Conservation (phyloP, 2,888 invertebrate species). For the Platypus cylindrus region DNA sequence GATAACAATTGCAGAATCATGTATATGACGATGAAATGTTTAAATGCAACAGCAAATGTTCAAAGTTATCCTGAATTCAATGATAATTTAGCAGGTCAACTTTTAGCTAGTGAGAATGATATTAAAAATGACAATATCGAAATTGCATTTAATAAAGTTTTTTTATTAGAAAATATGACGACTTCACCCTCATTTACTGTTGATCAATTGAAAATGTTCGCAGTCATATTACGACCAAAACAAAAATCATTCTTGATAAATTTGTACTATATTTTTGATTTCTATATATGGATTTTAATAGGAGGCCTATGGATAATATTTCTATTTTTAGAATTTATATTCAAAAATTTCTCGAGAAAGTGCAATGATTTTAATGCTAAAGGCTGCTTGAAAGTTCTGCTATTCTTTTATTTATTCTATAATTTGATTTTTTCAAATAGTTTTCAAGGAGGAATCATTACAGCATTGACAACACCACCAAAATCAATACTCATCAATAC, state of each 20-base stretch:
- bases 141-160: slow-evolving; percentile 6
- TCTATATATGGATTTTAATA: slow-evolving; percentile 7
- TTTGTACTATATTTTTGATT: slow-evolving; percentile 7
- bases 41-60: slow-evolving; percentile 5
- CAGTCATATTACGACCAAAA: slow-evolving; percentile 7
- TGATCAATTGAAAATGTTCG: slow-evolving; percentile 2
- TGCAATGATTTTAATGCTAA: too few species aligned
- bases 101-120: not conserved
- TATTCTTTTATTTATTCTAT: too few species aligned
- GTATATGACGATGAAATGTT: slow-evolving; percentile 3
- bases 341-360: too few species aligned
- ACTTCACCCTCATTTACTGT: slow-evolving; percentile 5
- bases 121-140: slow-evolving; percentile 2
- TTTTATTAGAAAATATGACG: not conserved
- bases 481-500: slow-evolving; percentile 6
- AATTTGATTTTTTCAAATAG: slow-evolving; percentile 3
- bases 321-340: too few species aligned
- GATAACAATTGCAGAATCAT: slow-evolving; percentile 4
- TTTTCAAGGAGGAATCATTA: slow-evolving; percentile 10
- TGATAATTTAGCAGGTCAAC: not conserved
- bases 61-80: not conserved
- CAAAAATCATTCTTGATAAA: slow-evolving; percentile 3
- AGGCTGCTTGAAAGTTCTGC: too few species aligned
- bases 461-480: slow-evolving; percentile 8
- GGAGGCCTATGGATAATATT: slow-evolving; percentile 1